A percentile compares a stretch with the other conserved stretches of the same genome.
Evolutionary conservation across 2,888 invertebrate genomes (phyloP).

Genomic region (Chironomus tentans): DNA sequence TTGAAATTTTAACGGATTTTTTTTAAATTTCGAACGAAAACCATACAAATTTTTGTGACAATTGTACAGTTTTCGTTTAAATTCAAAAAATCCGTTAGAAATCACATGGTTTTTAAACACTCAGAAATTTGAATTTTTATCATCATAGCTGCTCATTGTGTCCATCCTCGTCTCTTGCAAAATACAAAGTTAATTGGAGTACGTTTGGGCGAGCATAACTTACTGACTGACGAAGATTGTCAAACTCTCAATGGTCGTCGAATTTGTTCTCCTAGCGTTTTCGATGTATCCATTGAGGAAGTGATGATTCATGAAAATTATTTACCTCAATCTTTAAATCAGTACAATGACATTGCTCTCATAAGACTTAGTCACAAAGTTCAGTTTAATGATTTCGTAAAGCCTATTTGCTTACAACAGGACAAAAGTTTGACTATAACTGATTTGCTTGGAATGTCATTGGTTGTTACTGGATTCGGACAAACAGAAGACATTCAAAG

Average conservation of each 20-base stretch:
- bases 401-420: constrained; percentile 52
- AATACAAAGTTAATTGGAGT: constrained; percentile 29
- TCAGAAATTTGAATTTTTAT: background rate
- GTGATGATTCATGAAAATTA: constrained; percentile 57
- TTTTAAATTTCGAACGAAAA: background rate
- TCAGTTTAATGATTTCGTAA: constrained; percentile 46
- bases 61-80: background rate
- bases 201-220: constrained; percentile 43
- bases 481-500: constrained; percentile 38
- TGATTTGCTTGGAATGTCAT: constrained; percentile 37
- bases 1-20: background rate
- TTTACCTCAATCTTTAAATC: constrained; percentile 46
- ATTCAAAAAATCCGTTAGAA: background rate
- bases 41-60: too few species aligned
- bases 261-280: constrained; percentile 50
- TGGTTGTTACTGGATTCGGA: constrained; percentile 57
- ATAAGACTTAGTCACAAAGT: constrained; percentile 51
- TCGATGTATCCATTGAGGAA: constrained; percentile 53
- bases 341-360: constrained; percentile 62
- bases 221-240: constrained; percentile 45
- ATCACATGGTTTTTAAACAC: background rate
- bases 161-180: background rate
- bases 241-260: constrained; percentile 43
- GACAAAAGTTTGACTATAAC: constrained; percentile 32
- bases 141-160: background rate